Evolutionary conservation across 2,888 invertebrate species (phyloP).

Genomic region (Deroplatys truncata): DNA sequence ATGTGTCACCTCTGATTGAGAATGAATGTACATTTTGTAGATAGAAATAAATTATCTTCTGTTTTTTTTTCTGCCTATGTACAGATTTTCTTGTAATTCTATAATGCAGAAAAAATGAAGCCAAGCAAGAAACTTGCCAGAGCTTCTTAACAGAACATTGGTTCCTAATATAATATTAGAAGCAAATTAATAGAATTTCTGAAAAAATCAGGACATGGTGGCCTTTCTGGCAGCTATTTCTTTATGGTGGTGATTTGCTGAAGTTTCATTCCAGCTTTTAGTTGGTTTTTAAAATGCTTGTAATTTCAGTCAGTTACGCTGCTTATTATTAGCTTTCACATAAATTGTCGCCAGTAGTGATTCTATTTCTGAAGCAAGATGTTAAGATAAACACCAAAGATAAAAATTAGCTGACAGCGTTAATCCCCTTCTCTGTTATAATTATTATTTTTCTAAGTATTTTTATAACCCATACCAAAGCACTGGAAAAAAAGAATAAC

Average conservation of each 20-base stretch:
- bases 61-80: slow-evolving; percentile 27
- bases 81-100: slow-evolving; percentile 26
- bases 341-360: not conserved
- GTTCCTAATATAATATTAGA: slow-evolving; percentile 31
- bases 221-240: slow-evolving; percentile 23
- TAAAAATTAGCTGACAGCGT: slow-evolving; percentile 9
- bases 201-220: slow-evolving; percentile 9
- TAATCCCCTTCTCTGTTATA: not conserved
- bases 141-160: slow-evolving; percentile 25
- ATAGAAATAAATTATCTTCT: slow-evolving; percentile 22
- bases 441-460: not conserved
- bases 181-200: slow-evolving; percentile 17
- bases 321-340: not conserved
- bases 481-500: not conserved
- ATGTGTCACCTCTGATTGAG: not conserved
- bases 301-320: not conserved
- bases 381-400: slow-evolving; percentile 20
- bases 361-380: not conserved
- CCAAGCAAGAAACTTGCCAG: slow-evolving; percentile 1
- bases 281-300: not conserved
- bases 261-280: slow-evolving; percentile 26
- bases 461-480: slow-evolving; percentile 22
- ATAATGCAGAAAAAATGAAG: not conserved
- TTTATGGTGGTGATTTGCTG: slow-evolving; percentile 24
- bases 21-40: slow-evolving; percentile 29